A percentile compares a stretch with the other conserved stretches of the same genome.
These are phyloP conservation scores for Etheostoma perlongum DNA, from an alignment of 2,797 vertebrate species.

Conservation along the genomic window DNA sequence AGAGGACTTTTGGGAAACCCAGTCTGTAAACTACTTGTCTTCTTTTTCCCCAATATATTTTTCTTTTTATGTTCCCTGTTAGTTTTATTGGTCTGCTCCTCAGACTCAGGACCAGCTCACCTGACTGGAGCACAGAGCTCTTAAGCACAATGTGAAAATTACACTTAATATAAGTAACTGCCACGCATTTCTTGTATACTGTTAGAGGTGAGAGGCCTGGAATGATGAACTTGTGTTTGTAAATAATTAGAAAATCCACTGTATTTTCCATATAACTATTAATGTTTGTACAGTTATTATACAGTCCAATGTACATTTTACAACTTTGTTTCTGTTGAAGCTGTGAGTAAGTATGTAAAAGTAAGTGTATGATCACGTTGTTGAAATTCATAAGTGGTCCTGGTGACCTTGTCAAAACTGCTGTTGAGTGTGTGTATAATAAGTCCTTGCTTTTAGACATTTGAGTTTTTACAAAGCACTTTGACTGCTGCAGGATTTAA, in stretches of 20 bases:
- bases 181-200: constrained; percentile 60
- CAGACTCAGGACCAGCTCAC: constrained; percentile 73
- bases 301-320: constrained; percentile 74
- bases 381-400: constrained; percentile 63
- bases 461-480: constrained; percentile 78
- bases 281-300: constrained; percentile 74
- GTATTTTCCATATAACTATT: constrained; percentile 69
- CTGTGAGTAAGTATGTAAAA: constrained; percentile 62
- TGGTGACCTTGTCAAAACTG: constrained; percentile 74
- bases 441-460: constrained; percentile 48
- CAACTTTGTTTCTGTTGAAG: constrained; percentile 67
- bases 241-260: constrained; percentile 56
- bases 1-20: constrained; percentile 94
- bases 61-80: constrained; percentile 39
- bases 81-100: constrained; percentile 47
- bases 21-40: constrained; percentile 85
- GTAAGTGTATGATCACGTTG: constrained; percentile 43
- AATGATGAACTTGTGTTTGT: constrained; percentile 58
- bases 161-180: constrained; percentile 62
- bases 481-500: constrained; percentile 60
- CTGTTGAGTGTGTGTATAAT: constrained; percentile 58
- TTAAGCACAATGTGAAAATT: constrained; percentile 70
- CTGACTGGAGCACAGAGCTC: constrained; percentile 49
- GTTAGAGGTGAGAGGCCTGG: constrained; percentile 57
- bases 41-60: background rate